Evolutionary conservation across 2,113 vertebrate species (phyloP).

Genomic region (Zapornia atra): DNA sequence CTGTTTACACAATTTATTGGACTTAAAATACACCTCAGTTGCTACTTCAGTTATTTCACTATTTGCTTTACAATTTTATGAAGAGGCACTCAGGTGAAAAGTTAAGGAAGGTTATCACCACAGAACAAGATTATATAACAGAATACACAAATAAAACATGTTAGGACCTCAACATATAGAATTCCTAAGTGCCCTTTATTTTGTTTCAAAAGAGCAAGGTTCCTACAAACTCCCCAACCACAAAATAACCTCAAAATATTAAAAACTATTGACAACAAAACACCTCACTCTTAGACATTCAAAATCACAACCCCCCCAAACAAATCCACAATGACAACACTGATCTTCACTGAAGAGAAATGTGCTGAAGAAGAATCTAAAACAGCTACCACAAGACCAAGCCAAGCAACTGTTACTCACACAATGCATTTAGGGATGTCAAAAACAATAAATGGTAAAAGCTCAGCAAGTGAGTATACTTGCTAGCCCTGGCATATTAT

Average conservation of each 20-base stretch:
- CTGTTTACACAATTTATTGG: conserved; percentile 5
- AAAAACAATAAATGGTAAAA: neutral
- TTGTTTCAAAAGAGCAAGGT: neutral
- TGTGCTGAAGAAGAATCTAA: neutral
- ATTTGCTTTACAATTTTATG: conserved; percentile 26
- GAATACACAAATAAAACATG: conserved; percentile 21
- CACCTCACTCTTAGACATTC: neutral
- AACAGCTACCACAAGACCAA: neutral
- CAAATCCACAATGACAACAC: rapidly evolving
- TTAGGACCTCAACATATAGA: neutral
- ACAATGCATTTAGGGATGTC: rapidly evolving
- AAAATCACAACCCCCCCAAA: neutral
- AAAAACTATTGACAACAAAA: neutral
- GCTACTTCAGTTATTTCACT: conserved; percentile 1
- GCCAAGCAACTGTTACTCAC: neutral
- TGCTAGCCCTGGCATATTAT: neutral
- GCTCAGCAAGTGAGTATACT: neutral
- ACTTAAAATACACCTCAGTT: neutral
- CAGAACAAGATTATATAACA: neutral
- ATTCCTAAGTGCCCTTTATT: neutral
- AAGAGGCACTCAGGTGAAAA: conserved; percentile 5
- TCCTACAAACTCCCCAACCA: neutral
- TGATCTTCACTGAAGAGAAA: neutral
- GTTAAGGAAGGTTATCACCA: conserved; percentile 5
- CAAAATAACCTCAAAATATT: neutral